phyloP scores from a whole-genome alignment of 1,140 invertebrate species.

The Centruroides sculpturatus region DNA sequence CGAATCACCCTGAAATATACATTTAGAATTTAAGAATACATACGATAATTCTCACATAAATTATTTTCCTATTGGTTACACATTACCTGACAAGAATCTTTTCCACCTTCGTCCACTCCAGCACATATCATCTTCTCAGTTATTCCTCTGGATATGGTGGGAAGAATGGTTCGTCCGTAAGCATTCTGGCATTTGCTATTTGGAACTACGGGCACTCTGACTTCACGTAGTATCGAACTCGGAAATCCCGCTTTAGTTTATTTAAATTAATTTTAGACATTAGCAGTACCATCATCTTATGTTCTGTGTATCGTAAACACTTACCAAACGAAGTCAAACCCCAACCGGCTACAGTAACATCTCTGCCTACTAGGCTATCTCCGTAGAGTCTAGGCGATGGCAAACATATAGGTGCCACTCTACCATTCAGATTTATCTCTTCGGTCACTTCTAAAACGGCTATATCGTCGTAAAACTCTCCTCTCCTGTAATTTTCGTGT shows the following conservation, averaged over 20 bases:
- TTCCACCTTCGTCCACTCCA: constrained; percentile 72
- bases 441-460: constrained; percentile 57
- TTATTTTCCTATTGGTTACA: too few species aligned
- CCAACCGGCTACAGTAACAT: constrained; percentile 51
- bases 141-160: neutral
- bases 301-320: constrained; percentile 1
- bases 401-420: constrained; percentile 71
- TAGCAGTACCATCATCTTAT: too few species aligned
- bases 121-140: constrained; percentile 31
- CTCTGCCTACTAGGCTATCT: constrained; percentile 38
- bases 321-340: constrained; percentile 35
- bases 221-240: constrained; percentile 71
- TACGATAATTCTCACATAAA: too few species aligned
- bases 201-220: constrained; percentile 76
- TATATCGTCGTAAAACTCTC: constrained; percentile 59
- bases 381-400: constrained; percentile 34
- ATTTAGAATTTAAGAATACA: neutral
- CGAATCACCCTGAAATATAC: constrained; percentile 43
- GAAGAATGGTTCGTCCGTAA: neutral
- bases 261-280: too few species aligned
- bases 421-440: constrained; percentile 49
- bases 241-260: constrained; percentile 38
- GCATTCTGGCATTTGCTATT: constrained; percentile 69
- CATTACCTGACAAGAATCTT: constrained; percentile 72
- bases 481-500: constrained; percentile 12